Percentiles rank a stretch among this genome's conserved stretches.
These are phyloP conservation scores for Argyresthia goedartella DNA, from an alignment of 2,888 invertebrate genomes.

Conservation along the genomic window DNA sequence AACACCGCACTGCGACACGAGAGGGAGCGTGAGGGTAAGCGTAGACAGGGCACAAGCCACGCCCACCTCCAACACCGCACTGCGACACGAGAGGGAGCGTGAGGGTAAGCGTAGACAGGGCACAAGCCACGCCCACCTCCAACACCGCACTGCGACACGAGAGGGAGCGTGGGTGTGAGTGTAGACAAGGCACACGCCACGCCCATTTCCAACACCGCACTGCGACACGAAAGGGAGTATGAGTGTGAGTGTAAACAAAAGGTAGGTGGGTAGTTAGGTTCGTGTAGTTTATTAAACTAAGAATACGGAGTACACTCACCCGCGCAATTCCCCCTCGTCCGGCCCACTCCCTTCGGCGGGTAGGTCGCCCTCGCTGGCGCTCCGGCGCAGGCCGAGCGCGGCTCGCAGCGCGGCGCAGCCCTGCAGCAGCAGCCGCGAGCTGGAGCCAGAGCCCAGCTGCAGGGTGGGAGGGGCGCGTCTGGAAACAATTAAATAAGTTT, in stretches of 20 bases:
- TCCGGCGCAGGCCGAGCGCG: slow-evolving; percentile 84
- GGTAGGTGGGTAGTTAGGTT: too few species aligned
- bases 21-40: slow-evolving; percentile 11
- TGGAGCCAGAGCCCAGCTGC: slow-evolving; percentile 72
- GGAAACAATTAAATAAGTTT: neutral
- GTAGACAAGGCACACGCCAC: neutral
- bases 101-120: neutral
- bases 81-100: slow-evolving; percentile 20
- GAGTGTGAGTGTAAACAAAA: neutral
- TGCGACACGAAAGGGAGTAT: too few species aligned
- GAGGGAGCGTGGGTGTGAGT: too few species aligned
- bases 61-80: slow-evolving; percentile 59
- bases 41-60: slow-evolving; percentile 54
- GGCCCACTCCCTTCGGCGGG: slow-evolving; percentile 22
- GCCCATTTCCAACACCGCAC: neutral
- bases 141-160: neutral
- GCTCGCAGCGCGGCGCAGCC: slow-evolving; percentile 84
- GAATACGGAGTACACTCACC: too few species aligned
- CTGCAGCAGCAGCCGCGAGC: slow-evolving; percentile 82
- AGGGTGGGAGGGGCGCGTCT: slow-evolving; percentile 27
- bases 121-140: neutral
- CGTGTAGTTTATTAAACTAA: too few species aligned
- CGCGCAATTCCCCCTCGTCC: slow-evolving; percentile 10
- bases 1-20: slow-evolving; percentile 48
- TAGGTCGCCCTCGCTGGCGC: slow-evolving; percentile 87